Evolutionary conservation across 2,888 invertebrate species (phyloP).

Genomic region (Anarsia innoxiella): DNA sequence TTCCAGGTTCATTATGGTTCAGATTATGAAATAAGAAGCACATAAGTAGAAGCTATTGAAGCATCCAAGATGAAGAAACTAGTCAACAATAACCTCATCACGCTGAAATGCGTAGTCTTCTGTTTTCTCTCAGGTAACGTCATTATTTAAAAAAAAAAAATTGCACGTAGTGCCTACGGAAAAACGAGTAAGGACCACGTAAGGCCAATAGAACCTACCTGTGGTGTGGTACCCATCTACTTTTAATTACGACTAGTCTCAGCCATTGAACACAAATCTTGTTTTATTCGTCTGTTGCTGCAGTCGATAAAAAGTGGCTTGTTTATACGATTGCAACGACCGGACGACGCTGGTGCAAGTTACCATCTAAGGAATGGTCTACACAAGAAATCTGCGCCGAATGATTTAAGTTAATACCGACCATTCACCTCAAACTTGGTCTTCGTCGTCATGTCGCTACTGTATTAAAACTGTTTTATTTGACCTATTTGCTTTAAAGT

Average conservation of each 20-base stretch:
- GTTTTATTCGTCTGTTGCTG: slow-evolving; percentile 13
- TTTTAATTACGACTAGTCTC: too few relatives aligned
- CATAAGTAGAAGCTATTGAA: slow-evolving; percentile 1
- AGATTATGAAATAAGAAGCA: too few relatives aligned
- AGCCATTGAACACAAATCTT: slow-evolving; percentile 10
- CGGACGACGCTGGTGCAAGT: slow-evolving; percentile 32
- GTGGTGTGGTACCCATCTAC: too few relatives aligned
- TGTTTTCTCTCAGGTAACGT: slow-evolving; percentile 88
- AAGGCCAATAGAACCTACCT: too few relatives aligned
- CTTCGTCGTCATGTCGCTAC: slow-evolving; percentile 32
- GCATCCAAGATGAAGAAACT: slow-evolving; percentile 49
- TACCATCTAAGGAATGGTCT: slow-evolving; percentile 53
- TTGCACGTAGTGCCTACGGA: too few relatives aligned
- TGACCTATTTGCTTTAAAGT: slow-evolving; percentile 25
- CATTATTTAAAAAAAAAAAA: too few relatives aligned
- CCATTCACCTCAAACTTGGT: slow-evolving; percentile 27
- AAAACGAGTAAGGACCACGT: too few relatives aligned
- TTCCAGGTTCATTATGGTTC: slow-evolving; percentile 36
- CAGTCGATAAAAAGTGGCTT: slow-evolving; percentile 28
- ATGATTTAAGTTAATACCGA: slow-evolving; percentile 56
- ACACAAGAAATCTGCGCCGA: slow-evolving; percentile 26
- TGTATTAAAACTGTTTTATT: slow-evolving; percentile 14
- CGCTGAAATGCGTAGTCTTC: slow-evolving; percentile 87
- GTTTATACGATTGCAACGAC: slow-evolving; percentile 16
- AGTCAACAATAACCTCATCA: slow-evolving; percentile 82